Percentiles rank a stretch among this genome's conserved stretches.
Conservation (phyloP, 2,888 invertebrate genomes). For the Cinara cedri region DNA sequence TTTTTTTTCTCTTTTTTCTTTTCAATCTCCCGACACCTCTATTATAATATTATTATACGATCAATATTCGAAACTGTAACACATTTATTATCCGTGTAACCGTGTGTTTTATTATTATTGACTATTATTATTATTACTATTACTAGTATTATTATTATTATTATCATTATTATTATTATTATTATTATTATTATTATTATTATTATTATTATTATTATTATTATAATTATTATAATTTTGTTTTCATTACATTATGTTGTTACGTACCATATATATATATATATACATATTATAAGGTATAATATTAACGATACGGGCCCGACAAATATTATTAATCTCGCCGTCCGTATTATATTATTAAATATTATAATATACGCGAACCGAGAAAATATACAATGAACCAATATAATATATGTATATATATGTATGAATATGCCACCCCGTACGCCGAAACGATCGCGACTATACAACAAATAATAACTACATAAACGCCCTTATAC, state of each 20-base stretch:
- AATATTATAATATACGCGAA: slow-evolving; percentile 6
- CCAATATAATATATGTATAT: too few species aligned
- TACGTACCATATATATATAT: too few species aligned
- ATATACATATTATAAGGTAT: too few species aligned
- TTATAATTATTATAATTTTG: too few species aligned
- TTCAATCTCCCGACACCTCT: neutral
- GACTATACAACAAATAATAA: too few species aligned
- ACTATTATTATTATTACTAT: slow-evolving; percentile 20
- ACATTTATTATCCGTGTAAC: slow-evolving; percentile 26
- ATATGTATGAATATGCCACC: too few species aligned
- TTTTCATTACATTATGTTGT: too few species aligned
- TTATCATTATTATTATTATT: slow-evolving; percentile 3
- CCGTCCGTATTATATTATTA: neutral
- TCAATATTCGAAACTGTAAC: slow-evolving; percentile 31
- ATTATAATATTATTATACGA: too few species aligned
- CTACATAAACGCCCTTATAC: neutral
- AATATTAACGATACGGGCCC: neutral
- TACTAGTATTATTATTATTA: neutral
- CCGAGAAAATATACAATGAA: slow-evolving; percentile 2
- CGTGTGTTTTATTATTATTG: slow-evolving; percentile 25
- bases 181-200: neutral
- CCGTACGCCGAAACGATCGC: too few species aligned
- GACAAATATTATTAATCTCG: too few species aligned
- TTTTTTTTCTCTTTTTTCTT: too few species aligned
- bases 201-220: neutral